Base-by-base conservation (phyloP, 2,888 invertebrate genomes). In the Macaria liturata region DNA sequence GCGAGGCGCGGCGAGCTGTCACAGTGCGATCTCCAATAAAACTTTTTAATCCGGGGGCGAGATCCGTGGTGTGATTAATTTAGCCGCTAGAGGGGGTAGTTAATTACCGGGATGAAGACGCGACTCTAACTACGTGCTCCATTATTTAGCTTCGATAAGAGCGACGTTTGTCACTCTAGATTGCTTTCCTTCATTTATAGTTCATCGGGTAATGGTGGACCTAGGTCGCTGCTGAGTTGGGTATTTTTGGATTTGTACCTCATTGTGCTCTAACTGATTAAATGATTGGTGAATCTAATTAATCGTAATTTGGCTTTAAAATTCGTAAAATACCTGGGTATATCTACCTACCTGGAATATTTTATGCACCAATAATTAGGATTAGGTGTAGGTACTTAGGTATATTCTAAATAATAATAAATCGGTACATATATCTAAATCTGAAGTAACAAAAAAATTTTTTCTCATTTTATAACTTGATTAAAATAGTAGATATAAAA, bases 31-130 rank as follows among this genome's bases (percentile, higher is more conserved):
- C 84, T 86, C 90, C 90, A 91, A 91, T 91, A 91, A 91, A 91
- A 91, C 85, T 90, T 89, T 89, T 90, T 90, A 91, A 90, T 90
- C 90, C 86, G 85, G 88, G 89, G 88, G 88, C 86, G 86, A 86
- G 90, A 90, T 90, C 88, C 86, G 83, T 88, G 80, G 90, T 88
- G 90, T 91, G 91, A 91, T 91, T 91, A 91, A 91, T 91, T 89
- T 89, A 86, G 84, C 80, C 75, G 71, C 72, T 65, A 76, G 64
- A 60, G 75, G 68, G 75, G 78, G 68, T 65, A 59, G 82, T 89
- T 91, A 91, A 91, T 91, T 91, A 89, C 83, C 84, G 76, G 85
- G 86, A 91, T 90, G 90, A 91, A 91, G 91, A 91, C 89, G 87
- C 87, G 81, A 75, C 78, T 85, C 87, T 90, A 90, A 91, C 86